Percentiles rank a stretch among this genome's conserved stretches.
Conservation (phyloP, 2,113 vertebrate species). For the Leucopternis melanops region DNA sequence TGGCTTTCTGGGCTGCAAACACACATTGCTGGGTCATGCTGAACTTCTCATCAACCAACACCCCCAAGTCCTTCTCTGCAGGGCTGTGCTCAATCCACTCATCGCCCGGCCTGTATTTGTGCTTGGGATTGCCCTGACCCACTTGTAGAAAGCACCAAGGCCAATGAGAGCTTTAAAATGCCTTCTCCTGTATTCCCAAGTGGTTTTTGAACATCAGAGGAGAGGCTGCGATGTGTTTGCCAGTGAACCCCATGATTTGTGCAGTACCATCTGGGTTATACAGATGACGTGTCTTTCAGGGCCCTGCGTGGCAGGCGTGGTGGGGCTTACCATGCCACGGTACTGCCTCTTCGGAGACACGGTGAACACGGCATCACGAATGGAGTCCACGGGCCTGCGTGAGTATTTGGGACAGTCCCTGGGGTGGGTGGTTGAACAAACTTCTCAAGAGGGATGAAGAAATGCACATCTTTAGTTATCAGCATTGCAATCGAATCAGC, state of each 20-base stretch:
- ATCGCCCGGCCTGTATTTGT: too few relatives aligned
- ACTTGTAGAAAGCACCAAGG: background rate
- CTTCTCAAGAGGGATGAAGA: background rate
- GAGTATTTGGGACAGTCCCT: constrained; percentile 21
- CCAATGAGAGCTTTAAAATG: background rate
- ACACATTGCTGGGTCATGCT: too few relatives aligned
- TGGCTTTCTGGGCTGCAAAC: too few relatives aligned
- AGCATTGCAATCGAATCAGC: background rate
- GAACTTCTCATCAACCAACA: too few relatives aligned
- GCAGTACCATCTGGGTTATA: accelerated
- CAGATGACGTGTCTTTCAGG: constrained; percentile 58
- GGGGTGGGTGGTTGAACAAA: background rate
- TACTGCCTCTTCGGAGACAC: constrained; percentile 96
- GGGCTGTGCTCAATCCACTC: too few relatives aligned
- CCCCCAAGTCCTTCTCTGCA: too few relatives aligned
- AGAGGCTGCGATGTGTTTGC: background rate
- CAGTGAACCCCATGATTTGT: background rate
- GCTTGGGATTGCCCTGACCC: too few relatives aligned
- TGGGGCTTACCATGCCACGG: constrained; percentile 89
- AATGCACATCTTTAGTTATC: background rate
- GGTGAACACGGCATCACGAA: constrained; percentile 86
- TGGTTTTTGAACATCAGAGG: background rate
- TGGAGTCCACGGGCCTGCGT: constrained; percentile 93
- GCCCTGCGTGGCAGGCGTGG: constrained; percentile 84
- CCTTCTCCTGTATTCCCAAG: background rate